Percentiles rank a stretch among this genome's conserved stretches.
Evolutionary conservation across 2,113 vertebrate species (phyloP).

Genomic region (Nyctibius bracteatus): DNA sequence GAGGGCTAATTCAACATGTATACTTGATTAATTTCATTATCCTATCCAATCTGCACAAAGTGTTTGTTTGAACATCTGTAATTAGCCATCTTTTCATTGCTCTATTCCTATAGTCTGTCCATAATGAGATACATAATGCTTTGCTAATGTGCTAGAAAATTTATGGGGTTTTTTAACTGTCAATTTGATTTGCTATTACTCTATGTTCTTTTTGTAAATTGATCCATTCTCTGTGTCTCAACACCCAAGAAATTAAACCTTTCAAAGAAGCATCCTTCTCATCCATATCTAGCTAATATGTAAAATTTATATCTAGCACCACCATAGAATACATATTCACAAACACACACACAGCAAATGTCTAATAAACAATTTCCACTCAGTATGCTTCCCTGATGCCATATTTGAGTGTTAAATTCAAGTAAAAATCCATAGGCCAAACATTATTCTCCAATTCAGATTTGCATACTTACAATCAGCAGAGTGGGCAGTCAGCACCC

Average conservation of each 20-base stretch:
- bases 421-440: conserved; percentile 2
- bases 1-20: conserved; percentile 17
- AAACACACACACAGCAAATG: background rate
- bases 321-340: background rate
- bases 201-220: background rate
- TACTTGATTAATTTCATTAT: conserved; percentile 41
- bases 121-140: background rate
- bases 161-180: background rate
- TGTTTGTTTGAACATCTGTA: background rate
- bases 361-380: conserved; percentile 4
- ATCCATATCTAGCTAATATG: background rate
- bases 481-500: background rate
- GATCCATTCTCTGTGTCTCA: conserved; percentile 14
- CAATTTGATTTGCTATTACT: conserved; percentile 30
- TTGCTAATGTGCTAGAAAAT: conserved; percentile 39
- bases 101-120: background rate
- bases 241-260: conserved; percentile 1
- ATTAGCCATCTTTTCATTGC: conserved; percentile 11
- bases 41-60: background rate
- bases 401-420: background rate
- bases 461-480: background rate
- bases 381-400: background rate
- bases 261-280: background rate
- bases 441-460: background rate
- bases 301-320: background rate